A percentile compares a stretch with the other conserved stretches of the same genome.
phyloP scores from a whole-genome alignment of 2,113 vertebrate species.

The Gopherus flavomarginatus region DNA sequence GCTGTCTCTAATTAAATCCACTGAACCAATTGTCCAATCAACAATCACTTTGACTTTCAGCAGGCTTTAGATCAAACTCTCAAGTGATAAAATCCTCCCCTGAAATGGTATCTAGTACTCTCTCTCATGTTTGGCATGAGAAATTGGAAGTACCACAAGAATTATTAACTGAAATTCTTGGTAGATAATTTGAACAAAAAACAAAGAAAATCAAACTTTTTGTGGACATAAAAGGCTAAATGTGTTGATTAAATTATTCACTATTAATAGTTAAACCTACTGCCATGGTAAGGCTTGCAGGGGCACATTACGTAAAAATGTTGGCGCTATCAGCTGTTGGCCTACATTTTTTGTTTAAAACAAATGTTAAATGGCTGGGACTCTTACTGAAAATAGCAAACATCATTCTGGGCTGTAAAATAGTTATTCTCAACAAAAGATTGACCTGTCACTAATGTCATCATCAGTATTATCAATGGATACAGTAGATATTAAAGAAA shows the following conservation, averaged over 20 bases:
- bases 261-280: not conserved
- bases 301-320: not conserved
- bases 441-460: not conserved
- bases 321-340: not conserved
- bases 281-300: not conserved
- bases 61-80: not conserved
- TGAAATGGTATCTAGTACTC: not conserved
- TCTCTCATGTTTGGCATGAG: not conserved
- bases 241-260: not conserved
- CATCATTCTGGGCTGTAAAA: no score
- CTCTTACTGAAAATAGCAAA: not conserved
- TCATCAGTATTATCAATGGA: not conserved
- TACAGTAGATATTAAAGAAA: not conserved
- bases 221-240: not conserved
- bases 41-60: not conserved
- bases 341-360: not conserved
- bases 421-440: not conserved
- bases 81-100: not conserved
- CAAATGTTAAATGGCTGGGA: not conserved
- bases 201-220: not conserved
- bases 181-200: not conserved
- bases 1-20: not conserved
- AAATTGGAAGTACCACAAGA: not conserved
- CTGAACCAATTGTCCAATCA: not conserved
- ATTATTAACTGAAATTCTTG: not conserved